Conservation (phyloP, 2,113 vertebrate species). For the Agapornis roseicollis region DNA sequence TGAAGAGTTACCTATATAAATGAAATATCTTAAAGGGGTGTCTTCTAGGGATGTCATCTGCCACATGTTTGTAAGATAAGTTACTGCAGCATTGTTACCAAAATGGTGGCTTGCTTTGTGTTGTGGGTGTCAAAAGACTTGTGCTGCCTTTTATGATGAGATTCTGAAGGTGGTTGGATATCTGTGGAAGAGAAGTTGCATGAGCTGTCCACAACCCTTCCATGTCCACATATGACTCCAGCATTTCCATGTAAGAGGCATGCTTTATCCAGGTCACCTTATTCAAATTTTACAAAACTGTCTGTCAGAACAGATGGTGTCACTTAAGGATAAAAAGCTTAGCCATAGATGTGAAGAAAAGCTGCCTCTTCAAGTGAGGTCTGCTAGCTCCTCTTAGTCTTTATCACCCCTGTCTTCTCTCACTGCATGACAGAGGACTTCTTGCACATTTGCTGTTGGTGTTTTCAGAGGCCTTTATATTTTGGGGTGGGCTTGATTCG, state of each 20-base stretch:
- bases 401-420: neutral
- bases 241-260: neutral
- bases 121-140: neutral
- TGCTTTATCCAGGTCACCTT: conserved; percentile 43
- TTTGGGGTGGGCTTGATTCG: neutral
- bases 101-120: neutral
- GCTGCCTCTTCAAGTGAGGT: conserved; percentile 43
- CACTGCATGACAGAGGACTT: neutral
- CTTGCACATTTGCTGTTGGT: neutral
- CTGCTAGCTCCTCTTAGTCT: neutral
- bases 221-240: fast-evolving
- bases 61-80: neutral
- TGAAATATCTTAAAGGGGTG: neutral
- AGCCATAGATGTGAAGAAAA: conserved; percentile 62
- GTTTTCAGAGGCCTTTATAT: neutral
- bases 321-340: conserved; percentile 69
- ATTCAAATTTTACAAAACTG: conserved; percentile 58
- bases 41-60: neutral
- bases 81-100: neutral
- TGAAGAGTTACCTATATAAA: neutral
- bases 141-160: neutral
- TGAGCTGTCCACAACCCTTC: neutral
- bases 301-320: conserved; percentile 66
- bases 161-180: fast-evolving
- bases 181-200: neutral